Conservation (phyloP, 1,140 invertebrate species). For the Periplaneta americana region DNA sequence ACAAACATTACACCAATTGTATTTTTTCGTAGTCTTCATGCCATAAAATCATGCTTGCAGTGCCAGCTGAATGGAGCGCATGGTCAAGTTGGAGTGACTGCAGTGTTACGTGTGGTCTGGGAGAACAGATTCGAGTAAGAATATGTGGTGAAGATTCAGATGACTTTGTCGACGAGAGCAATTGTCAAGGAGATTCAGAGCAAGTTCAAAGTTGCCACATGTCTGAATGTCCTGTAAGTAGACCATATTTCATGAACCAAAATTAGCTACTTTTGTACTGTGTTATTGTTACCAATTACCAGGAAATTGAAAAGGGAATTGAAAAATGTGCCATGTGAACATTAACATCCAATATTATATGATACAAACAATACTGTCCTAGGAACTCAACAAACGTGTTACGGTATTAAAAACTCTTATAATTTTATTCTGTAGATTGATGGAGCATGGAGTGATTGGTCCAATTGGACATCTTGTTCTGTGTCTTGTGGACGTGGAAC, state of each 20-base stretch:
- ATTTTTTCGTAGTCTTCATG: too few relatives aligned
- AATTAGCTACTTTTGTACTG: too few relatives aligned
- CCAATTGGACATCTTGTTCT: constrained; percentile 43
- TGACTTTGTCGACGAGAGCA: constrained; percentile 5
- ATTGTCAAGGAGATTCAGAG: constrained; percentile 14
- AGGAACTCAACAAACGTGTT: too few relatives aligned
- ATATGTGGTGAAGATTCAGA: constrained; percentile 31
- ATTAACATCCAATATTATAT: too few relatives aligned
- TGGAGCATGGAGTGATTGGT: constrained; percentile 44
- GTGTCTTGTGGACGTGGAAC: constrained; percentile 46
- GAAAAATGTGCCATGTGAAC: too few relatives aligned
- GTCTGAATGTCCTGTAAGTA: constrained; percentile 16
- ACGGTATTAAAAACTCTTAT: not conserved
- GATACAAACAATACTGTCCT: too few relatives aligned
- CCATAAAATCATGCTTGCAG: too few relatives aligned
- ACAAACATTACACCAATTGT: too few relatives aligned
- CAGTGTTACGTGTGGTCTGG: constrained; percentile 42
- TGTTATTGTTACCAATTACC: too few relatives aligned
- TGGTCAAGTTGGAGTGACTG: constrained; percentile 48
- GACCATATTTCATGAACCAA: not conserved
- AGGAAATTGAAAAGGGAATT: too few relatives aligned
- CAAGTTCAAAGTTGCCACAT: constrained; percentile 15
- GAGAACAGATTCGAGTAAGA: constrained; percentile 34
- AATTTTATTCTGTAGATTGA: constrained; percentile 16
- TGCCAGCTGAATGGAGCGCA: constrained; percentile 40